These are phyloP conservation scores for Spea multiplicata DNA, from an alignment of 2,113 vertebrate species.

Conservation along the genomic window DNA sequence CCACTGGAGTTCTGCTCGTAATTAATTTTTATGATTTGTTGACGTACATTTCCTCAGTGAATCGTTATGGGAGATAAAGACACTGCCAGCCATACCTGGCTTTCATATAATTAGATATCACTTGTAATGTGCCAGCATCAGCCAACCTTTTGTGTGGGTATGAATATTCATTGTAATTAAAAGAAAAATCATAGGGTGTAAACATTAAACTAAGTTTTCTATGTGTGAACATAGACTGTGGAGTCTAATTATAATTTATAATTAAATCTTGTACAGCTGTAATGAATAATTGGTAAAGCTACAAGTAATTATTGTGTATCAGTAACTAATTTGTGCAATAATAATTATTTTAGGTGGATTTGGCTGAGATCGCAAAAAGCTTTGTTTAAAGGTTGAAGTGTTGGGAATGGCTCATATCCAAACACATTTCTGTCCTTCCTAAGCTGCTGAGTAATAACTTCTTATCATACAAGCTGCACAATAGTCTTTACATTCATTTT, in stretches of 20 bases:
- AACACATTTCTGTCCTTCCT: constrained; percentile 55
- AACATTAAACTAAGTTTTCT: constrained; percentile 46
- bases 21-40: constrained; percentile 40
- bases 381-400: constrained; percentile 62
- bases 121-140: constrained; percentile 40
- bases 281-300: constrained; percentile 48
- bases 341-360: constrained; percentile 78
- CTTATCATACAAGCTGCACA: background rate
- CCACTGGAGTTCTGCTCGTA: constrained; percentile 15
- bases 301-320: constrained; percentile 71
- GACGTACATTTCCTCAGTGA: constrained; percentile 28
- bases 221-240: constrained; percentile 45
- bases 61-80: constrained; percentile 43
- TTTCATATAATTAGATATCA: constrained; percentile 43
- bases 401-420: constrained; percentile 62
- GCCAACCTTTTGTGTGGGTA: constrained; percentile 41
- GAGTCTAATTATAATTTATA: constrained; percentile 48
- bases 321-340: constrained; percentile 73
- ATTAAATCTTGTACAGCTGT: constrained; percentile 47
- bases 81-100: constrained; percentile 31
- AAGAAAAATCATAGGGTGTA: constrained; percentile 47
- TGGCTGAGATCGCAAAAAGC: constrained; percentile 62
- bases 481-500: background rate
- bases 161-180: constrained; percentile 48
- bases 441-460: constrained; percentile 1